phyloP scores from a whole-genome alignment of 2,888 invertebrate species.

The Cyaniris semiargus region DNA sequence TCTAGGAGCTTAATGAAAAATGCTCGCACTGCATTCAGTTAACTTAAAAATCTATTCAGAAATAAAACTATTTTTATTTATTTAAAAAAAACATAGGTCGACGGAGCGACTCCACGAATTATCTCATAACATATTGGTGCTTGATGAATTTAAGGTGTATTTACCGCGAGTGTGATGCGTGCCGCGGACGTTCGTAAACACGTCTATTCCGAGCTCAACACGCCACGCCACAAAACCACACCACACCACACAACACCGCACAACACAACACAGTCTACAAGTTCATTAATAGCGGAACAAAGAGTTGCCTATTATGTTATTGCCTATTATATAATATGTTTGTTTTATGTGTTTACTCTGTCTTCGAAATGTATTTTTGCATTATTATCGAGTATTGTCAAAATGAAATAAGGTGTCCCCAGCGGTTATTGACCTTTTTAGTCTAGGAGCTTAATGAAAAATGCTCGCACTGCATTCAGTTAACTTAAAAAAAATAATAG shows the following conservation, averaged over 20 bases:
- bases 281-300: slow-evolving; percentile 60
- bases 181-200: slow-evolving; percentile 56
- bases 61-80: no score
- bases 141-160: slow-evolving; percentile 62
- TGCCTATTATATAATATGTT: no score
- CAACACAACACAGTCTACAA: no score
- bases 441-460: no score
- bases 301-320: slow-evolving; percentile 36
- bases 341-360: slow-evolving; percentile 28
- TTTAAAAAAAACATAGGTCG: neutral
- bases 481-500: no score
- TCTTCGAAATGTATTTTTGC: neutral
- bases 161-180: slow-evolving; percentile 50
- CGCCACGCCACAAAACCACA: neutral
- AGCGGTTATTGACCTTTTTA: no score
- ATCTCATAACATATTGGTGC: slow-evolving; percentile 54
- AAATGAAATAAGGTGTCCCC: no score
- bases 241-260: neutral
- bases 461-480: no score
- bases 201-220: slow-evolving; percentile 57
- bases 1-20: no score
- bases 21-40: no score
- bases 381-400: no score
- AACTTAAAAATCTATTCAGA: no score
- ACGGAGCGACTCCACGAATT: slow-evolving; percentile 39